Percentiles rank a stretch among this genome's conserved stretches.
These are phyloP conservation scores for Balanococcus diminutus DNA, from an alignment of 2,888 invertebrate genomes.

Conservation along the genomic window DNA sequence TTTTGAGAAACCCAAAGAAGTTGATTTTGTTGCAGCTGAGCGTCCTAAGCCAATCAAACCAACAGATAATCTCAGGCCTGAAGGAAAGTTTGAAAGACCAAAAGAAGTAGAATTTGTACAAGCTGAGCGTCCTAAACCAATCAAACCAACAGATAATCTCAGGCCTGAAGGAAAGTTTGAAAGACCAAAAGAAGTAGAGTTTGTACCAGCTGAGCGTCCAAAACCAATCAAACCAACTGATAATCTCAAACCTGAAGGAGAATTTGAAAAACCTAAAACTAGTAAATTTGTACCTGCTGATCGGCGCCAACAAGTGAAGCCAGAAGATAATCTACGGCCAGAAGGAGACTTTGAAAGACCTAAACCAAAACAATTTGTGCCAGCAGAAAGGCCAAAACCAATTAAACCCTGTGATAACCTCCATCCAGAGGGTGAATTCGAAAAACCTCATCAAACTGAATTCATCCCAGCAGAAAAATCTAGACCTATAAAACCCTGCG, in stretches of 20 bases:
- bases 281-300: slow-evolving; percentile 66
- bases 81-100: slow-evolving; percentile 60
- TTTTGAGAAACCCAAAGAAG: slow-evolving; percentile 61
- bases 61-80: slow-evolving; percentile 59
- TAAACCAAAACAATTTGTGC: neutral
- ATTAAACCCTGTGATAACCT: slow-evolving; percentile 66
- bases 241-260: slow-evolving; percentile 62
- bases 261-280: slow-evolving; percentile 64
- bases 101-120: slow-evolving; percentile 60
- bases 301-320: slow-evolving; percentile 64
- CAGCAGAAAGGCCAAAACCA: slow-evolving; percentile 60
- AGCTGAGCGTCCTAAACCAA: slow-evolving; percentile 59
- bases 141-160: slow-evolving; percentile 64
- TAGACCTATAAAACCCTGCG: slow-evolving; percentile 60
- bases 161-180: slow-evolving; percentile 68
- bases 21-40: slow-evolving; percentile 63
- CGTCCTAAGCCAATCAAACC: slow-evolving; percentile 64
- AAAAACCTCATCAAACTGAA: slow-evolving; percentile 61
- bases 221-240: slow-evolving; percentile 61
- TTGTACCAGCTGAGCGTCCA: slow-evolving; percentile 65
- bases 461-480: slow-evolving; percentile 61
- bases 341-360: slow-evolving; percentile 66
- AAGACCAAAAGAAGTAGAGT: slow-evolving; percentile 63
- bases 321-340: slow-evolving; percentile 63
- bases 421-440: slow-evolving; percentile 64